These are phyloP conservation scores for Trematocara macrostoma DNA, from an alignment of 2,113 vertebrate genomes.

Conservation along the genomic window DNA sequence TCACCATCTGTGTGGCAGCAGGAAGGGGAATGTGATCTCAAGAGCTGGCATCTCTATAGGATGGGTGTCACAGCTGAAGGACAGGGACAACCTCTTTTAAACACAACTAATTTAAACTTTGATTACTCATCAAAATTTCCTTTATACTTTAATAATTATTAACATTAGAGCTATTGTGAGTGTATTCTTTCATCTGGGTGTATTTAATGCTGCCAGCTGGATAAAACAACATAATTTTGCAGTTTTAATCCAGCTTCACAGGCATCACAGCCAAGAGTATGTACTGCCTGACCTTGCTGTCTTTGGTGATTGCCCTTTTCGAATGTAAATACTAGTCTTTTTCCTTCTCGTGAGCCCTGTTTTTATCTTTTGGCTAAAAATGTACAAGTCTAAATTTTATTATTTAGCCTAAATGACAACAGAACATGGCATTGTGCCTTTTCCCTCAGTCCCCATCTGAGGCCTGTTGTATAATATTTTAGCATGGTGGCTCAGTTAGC, in stretches of 20 bases:
- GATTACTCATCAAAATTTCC: neutral
- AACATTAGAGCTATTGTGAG: neutral
- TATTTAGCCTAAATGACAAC: neutral
- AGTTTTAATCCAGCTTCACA: neutral
- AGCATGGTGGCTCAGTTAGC: neutral
- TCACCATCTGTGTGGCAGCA: neutral
- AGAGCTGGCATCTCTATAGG: neutral
- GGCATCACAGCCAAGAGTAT: neutral
- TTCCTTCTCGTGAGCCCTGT: neutral
- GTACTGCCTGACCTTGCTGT: constrained; percentile 18
- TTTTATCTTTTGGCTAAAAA: neutral
- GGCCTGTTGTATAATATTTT: neutral
- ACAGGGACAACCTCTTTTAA: neutral
- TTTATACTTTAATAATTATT: neutral
- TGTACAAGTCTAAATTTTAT: neutral
- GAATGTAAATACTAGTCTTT: constrained; percentile 17
- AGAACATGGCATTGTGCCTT: neutral
- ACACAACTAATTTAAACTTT: neutral
- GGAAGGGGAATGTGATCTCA: neutral
- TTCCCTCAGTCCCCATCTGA: neutral
- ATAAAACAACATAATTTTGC: neutral
- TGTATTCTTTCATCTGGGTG: neutral
- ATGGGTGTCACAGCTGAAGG: neutral
- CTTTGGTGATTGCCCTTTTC: constrained; percentile 3
- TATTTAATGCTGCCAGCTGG: neutral